Conservation (phyloP, 37 sponge, comb jelly and placozoan species). For the Hormiphora californensis region DNA sequence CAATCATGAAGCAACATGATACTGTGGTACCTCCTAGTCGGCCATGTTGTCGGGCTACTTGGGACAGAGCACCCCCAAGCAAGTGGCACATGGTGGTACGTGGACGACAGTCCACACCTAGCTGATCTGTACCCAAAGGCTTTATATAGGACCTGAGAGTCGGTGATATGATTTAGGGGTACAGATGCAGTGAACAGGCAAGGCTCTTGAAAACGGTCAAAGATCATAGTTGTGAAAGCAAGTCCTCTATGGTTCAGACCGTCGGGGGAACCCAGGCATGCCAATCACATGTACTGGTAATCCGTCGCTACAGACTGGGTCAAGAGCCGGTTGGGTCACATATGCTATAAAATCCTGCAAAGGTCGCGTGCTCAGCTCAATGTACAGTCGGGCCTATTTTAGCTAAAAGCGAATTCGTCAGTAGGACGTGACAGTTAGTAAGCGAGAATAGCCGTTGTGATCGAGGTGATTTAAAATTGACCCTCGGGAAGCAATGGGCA, state of each 20-base stretch:
- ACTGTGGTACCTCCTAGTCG: conserved; percentile 29
- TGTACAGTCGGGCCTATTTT: conserved; percentile 16
- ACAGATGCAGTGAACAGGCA: neutral
- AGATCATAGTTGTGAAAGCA: neutral
- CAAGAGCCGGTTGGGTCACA: neutral
- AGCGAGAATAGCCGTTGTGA: conserved; percentile 13
- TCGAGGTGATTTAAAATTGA: conserved; percentile 16
- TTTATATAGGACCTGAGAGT: too few relatives aligned
- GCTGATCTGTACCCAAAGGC: too few relatives aligned
- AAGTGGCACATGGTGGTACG: neutral
- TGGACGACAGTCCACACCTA: conserved; percentile 41
- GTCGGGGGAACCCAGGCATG: conserved; percentile 29
- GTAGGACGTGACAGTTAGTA: neutral
- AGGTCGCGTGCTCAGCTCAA: conserved; percentile 9
- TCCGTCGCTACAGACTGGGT: conserved; percentile 30
- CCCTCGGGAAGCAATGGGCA: conserved; percentile 12
- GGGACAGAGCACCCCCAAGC: neutral
- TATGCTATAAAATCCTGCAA: neutral
- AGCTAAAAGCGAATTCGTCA: neutral
- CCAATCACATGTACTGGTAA: neutral
- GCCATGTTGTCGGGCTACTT: neutral
- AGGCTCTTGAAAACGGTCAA: neutral
- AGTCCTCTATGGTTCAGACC: conserved; percentile 12
- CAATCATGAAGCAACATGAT: conserved; percentile 15
- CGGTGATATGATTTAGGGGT: neutral